Evolutionary conservation across 2,113 vertebrate species (phyloP).

Genomic region (Notiomystis cincta): DNA sequence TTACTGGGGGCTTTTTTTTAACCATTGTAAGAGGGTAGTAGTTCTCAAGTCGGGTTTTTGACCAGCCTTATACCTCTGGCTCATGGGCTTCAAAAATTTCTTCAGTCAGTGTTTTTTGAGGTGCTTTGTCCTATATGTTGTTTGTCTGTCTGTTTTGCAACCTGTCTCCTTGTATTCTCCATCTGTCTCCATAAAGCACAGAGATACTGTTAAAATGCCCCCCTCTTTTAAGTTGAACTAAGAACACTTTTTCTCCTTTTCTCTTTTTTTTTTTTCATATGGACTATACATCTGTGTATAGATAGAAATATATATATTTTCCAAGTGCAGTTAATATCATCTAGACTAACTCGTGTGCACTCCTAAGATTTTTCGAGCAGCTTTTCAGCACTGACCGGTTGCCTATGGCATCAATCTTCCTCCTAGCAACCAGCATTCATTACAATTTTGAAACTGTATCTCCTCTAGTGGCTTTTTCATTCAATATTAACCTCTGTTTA

Average conservation of each 20-base stretch:
- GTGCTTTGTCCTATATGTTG: conserved; percentile 74
- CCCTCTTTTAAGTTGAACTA: conserved; percentile 55
- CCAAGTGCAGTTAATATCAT: conserved; percentile 53
- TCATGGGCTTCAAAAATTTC: conserved; percentile 48
- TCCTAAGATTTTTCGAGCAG: conserved; percentile 37
- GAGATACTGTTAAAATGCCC: conserved; percentile 60
- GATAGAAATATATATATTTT: conserved; percentile 39
- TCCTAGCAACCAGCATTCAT: conserved; percentile 59
- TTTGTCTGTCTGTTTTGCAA: conserved; percentile 71
- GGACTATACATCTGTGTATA: conserved; percentile 21
- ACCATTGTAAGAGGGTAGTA: conserved; percentile 22
- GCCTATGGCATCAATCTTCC: conserved; percentile 46
- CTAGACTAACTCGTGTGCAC: conserved; percentile 43
- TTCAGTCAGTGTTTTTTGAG: conserved; percentile 62
- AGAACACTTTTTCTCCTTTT: conserved; percentile 44
- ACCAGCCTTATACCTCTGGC: conserved; percentile 72
- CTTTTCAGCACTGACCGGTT: conserved; percentile 12
- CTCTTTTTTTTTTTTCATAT: conserved; percentile 43
- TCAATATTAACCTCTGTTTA: conserved; percentile 53
- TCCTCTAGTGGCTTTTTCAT: conserved; percentile 47
- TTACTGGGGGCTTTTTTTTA: conserved; percentile 23
- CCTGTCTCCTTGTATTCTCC: conserved; percentile 69
- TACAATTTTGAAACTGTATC: conserved; percentile 25
- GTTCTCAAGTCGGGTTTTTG: conserved; percentile 52
- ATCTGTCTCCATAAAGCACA: conserved; percentile 73